A percentile compares a stretch with the other conserved stretches of the same genome.
Evolutionary conservation across 2,797 vertebrate genomes (phyloP).

Genomic region (Acanthurus tractus): DNA sequence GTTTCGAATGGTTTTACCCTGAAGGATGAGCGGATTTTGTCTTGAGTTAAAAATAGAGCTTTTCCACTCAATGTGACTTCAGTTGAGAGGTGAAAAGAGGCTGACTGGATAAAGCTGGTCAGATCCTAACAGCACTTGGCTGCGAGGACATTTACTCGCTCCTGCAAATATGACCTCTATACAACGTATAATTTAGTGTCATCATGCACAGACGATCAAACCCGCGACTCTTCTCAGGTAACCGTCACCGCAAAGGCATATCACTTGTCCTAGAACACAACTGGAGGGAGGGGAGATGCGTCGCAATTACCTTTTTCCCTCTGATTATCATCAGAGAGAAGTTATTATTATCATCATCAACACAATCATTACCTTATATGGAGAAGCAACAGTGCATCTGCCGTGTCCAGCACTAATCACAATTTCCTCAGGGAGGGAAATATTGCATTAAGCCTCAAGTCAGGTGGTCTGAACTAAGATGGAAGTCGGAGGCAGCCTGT

Average conservation of each 20-base stretch:
- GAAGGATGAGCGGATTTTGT: constrained; percentile 47
- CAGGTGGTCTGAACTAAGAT: constrained; percentile 19
- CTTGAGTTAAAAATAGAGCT: constrained; percentile 57
- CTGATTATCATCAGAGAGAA: constrained; percentile 64
- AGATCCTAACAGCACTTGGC: constrained; percentile 44
- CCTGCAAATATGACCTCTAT: constrained; percentile 42
- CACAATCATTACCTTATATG: constrained; percentile 41
- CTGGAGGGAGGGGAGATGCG: constrained; percentile 39
- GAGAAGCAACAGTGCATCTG: constrained; percentile 41
- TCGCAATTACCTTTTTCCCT: constrained; percentile 50
- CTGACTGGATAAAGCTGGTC: constrained; percentile 40
- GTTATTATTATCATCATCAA: constrained; percentile 56
- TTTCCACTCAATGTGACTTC: constrained; percentile 38
- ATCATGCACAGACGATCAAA: constrained; percentile 49
- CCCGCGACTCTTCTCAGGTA: constrained; percentile 31
- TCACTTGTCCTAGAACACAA: constrained; percentile 53
- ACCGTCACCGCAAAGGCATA: constrained; percentile 13
- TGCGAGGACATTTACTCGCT: constrained; percentile 31
- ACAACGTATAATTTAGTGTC: constrained; percentile 47
- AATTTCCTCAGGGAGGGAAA: constrained; percentile 26
- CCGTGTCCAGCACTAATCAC: constrained; percentile 41
- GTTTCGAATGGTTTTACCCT: constrained; percentile 42
- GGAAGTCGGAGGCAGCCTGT: constrained; percentile 17
- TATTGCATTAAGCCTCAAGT: constrained; percentile 35
- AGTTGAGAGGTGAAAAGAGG: constrained; percentile 32